Base-by-base conservation (phyloP, 2,888 invertebrate species). In the Ferrisia virgata region DNA sequence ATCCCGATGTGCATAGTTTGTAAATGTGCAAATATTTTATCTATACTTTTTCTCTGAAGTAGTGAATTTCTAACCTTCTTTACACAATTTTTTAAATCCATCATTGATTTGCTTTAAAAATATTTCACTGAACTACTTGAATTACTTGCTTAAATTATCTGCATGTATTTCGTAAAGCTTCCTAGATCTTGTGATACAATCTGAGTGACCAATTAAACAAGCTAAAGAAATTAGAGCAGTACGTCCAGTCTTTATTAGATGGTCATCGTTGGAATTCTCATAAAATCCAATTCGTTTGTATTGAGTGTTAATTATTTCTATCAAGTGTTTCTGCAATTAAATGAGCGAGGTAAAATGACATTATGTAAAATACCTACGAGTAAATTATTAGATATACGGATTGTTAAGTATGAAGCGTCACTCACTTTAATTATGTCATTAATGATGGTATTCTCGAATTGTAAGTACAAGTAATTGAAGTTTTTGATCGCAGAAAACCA, bases 401-500 rank as follows among this genome's bases (percentile, higher is more conserved):
- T n/a, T n/a, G n/a, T n/a, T n/a, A n/a, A n/a, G n/a, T n/a, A n/a
- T n/a, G n/a, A n/a, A n/a, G n/a, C n/a, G n/a, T 36, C 3, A 84
- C 36, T 79, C 69, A 80, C 81, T 18, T n/a, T 47, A 36, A 85
- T 39, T 0, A 28, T 18, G 43, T 18, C 13, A 28, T 78, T 22
- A 4, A 81, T 33, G 4, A n/a, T 1, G 0, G 82, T 85, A 79
- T n/a, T 83, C 72, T 85, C 85, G 53, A 0, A 78, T 9, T 25
- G 64, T 5, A 36, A 82, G 15, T 13, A 78, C 36, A 81, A 82
- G 8, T 11, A 53, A 79, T 53, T 82, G 36, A 84, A 85, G 36
- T 36, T 81, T 79, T 82, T 83, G 2, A 40, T 47, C 4, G 79
- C 85, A 0, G 85, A 40, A 22, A 84, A 84, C 84, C 84, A 85